A percentile compares a stretch with the other conserved stretches of the same genome.
Evolutionary conservation across 2,888 invertebrate genomes (phyloP).

Genomic region (Epicampocera succincta): DNA sequence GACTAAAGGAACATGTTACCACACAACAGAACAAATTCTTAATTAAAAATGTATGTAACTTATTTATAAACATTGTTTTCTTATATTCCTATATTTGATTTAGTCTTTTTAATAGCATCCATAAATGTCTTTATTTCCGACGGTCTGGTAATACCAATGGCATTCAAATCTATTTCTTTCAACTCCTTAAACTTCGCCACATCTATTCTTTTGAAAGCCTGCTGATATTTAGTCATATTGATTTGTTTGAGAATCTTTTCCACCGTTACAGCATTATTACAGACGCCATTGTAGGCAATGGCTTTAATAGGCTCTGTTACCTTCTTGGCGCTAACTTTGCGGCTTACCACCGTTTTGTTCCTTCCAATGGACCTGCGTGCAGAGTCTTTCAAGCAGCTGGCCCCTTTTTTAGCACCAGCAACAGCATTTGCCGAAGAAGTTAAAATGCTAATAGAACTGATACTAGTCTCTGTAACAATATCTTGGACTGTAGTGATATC

Average conservation of each 20-base stretch:
- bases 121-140: constrained; percentile 44
- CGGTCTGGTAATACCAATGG: constrained; percentile 54
- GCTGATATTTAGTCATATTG: constrained; percentile 57
- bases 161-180: constrained; percentile 58
- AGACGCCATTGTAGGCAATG: constrained; percentile 5
- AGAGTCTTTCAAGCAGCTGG: background rate
- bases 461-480: background rate
- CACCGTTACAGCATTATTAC: background rate
- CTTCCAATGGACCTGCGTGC: background rate
- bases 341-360: constrained; percentile 13
- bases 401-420: background rate
- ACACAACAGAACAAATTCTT: background rate
- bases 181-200: constrained; percentile 48
- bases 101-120: constrained; percentile 37
- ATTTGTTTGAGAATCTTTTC: constrained; percentile 50
- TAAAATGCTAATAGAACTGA: background rate
- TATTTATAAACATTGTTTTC: too few relatives aligned
- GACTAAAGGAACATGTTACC: background rate
- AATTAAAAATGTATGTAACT: too few relatives aligned
- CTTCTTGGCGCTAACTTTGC: constrained; percentile 28
- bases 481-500: too few relatives aligned
- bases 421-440: background rate
- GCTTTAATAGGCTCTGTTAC: constrained; percentile 15
- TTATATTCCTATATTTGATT: constrained; percentile 26
- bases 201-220: constrained; percentile 46